A percentile compares a stretch with the other conserved stretches of the same genome.
Conservation (phyloP, 2,888 invertebrate genomes). For the Hirtodrosophila histrioides region DNA sequence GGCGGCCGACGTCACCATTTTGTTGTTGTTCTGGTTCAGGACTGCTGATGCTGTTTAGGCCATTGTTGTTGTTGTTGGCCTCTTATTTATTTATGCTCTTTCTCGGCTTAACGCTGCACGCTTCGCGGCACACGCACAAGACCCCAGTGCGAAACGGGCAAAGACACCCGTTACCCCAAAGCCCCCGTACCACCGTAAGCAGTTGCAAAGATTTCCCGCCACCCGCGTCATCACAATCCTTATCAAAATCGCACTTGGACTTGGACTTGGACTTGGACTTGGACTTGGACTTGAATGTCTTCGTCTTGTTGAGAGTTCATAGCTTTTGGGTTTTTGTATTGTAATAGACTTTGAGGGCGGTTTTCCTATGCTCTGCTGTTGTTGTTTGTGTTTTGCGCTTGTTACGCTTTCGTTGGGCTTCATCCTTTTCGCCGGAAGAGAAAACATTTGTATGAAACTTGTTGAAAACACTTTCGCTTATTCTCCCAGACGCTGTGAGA, state of each 20-base stretch:
- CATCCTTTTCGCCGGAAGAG: slow-evolving; percentile 57
- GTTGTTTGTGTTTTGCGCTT: slow-evolving; percentile 23
- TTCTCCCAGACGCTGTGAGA: slow-evolving; percentile 11
- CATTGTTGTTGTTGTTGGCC: slow-evolving; percentile 64
- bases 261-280: slow-evolving; percentile 27
- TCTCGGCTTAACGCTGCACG: slow-evolving; percentile 80
- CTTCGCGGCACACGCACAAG: slow-evolving; percentile 65
- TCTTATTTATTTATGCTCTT: slow-evolving; percentile 78
- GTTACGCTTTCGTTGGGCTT: slow-evolving; percentile 50
- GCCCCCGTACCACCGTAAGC: slow-evolving; percentile 16
- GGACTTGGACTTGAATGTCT: slow-evolving; percentile 35
- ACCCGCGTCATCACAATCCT: slow-evolving; percentile 49
- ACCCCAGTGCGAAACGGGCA: slow-evolving; percentile 1
- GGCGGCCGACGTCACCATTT: slow-evolving; percentile 78
- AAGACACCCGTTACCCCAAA: not conserved
- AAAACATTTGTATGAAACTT: slow-evolving; percentile 56
- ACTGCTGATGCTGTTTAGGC: slow-evolving; percentile 14
- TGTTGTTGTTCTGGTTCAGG: slow-evolving; percentile 47
- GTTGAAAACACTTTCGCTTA: slow-evolving; percentile 77
- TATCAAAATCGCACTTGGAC: slow-evolving; percentile 59
- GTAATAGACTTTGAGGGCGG: slow-evolving; percentile 61
- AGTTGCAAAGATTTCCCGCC: slow-evolving; percentile 34
- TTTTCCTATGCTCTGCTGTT: slow-evolving; percentile 26
- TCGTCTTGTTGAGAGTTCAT: slow-evolving; percentile 65
- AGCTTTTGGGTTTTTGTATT: slow-evolving; percentile 61